Evolutionary conservation across 1,140 invertebrate genomes (phyloP).

Genomic region (Solenopsis invicta): DNA sequence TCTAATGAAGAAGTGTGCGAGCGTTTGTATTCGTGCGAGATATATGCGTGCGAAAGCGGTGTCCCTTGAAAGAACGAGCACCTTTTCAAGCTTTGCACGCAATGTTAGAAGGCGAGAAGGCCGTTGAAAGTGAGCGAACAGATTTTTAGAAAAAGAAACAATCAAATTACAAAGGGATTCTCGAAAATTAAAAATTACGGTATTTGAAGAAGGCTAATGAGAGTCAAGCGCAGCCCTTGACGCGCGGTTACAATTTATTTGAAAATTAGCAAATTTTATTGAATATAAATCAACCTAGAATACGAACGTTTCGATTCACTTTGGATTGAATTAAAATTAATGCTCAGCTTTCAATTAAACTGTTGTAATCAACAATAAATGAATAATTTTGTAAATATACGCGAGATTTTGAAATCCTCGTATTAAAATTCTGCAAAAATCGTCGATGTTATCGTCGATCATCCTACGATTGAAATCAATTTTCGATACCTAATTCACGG

Average conservation of each 20-base stretch:
- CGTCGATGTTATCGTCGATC: not conserved
- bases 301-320: too few species aligned
- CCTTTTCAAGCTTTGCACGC: not conserved
- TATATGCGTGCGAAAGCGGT: conserved; percentile 10
- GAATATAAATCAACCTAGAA: too few species aligned
- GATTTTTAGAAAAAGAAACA: not conserved
- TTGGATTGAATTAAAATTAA: not conserved
- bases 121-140: not conserved
- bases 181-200: too few species aligned
- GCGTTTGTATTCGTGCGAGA: conserved; percentile 13
- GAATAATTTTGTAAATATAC: not conserved
- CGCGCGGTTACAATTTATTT: too few species aligned
- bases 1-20: conserved; percentile 28
- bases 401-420: not conserved
- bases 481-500: not conserved
- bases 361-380: not conserved
- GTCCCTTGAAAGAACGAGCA: conserved; percentile 10
- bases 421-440: not conserved
- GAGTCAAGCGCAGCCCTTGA: too few species aligned
- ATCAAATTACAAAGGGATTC: too few species aligned
- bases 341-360: not conserved
- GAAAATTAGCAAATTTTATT: too few species aligned
- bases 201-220: too few species aligned
- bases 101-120: not conserved
- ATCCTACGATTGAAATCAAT: not conserved